Base-by-base conservation (phyloP, 2,797 vertebrate species). In the Epinephelus malabaricus region DNA sequence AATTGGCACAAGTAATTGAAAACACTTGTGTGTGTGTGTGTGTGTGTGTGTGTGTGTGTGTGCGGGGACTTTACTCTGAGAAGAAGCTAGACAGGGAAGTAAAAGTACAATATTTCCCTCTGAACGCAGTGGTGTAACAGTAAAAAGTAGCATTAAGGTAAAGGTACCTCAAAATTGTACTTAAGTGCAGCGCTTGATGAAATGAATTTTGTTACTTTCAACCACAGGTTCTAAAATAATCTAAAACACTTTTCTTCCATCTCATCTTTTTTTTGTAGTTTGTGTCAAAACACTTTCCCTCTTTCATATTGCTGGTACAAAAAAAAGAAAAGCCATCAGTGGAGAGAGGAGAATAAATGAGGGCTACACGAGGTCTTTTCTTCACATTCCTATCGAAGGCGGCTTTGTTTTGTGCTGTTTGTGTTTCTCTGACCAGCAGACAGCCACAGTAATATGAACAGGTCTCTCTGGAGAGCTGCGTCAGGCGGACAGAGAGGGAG, bases 351-450 rank as follows among this genome's bases (percentile, higher is more conserved):
- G 75, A 58, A 83, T 25, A 81, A 54, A 75, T 70, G 78, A 89
- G 76, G 63, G 72, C 54, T 59, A 58, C 63, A 69, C 58, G 6
- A 64, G 70, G 79, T 85, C 56, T 62, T 78, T 76, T 67, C 45
- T 78, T 46, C 50, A 60, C 69, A 19, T 69, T 74, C 51, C 61
- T 62, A 12, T 75, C 18, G 45, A 63, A 73, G 65, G 53, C 77
- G 15, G 78, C n/a, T 90, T 91, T 91, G 88, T 87, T 91, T 87
- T 80, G 80, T 63, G 81, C 75, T 84, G 86, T 89, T 89, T 85
- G 82, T 86, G 89, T 86, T 86, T 60, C 80, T 72, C 73, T 79
- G 85, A 88, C 76, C 88, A 78, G 86, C 74, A 66, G 89, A 90
- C 84, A 86, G 88, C 86, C 84, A 81, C 82, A 77, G 82, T 83